Percentiles rank a stretch among this genome's conserved stretches.
Evolutionary conservation across 2,113 vertebrate species (phyloP).

Genomic region (Apodemus sylvaticus): DNA sequence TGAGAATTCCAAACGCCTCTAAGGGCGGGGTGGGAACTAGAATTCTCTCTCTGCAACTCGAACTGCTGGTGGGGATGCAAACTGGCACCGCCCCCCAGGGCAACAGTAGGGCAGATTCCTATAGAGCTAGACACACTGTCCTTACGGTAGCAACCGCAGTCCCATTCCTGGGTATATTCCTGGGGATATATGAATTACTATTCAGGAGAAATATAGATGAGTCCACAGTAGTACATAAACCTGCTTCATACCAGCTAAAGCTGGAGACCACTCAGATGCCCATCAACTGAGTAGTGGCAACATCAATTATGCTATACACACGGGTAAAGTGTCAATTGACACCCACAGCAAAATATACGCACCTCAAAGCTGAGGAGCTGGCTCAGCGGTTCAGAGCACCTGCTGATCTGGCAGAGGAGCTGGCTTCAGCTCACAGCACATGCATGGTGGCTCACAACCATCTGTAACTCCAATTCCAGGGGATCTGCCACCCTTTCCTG

Average conservation of each 20-base stretch:
- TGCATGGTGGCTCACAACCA: too few relatives aligned
- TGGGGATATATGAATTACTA: too few relatives aligned
- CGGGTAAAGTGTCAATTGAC: background rate
- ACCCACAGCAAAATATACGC: background rate
- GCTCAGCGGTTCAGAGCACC: background rate
- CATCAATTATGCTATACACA: background rate
- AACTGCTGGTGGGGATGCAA: background rate
- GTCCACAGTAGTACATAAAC: background rate
- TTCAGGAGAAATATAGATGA: background rate
- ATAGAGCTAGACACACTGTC: background rate
- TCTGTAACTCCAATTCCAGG: too few relatives aligned
- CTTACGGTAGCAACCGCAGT: background rate
- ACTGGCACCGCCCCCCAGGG: background rate
- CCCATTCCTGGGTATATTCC: background rate
- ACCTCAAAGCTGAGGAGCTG: background rate
- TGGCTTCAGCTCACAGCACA: background rate
- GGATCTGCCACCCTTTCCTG: too few relatives aligned
- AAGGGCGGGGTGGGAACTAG: background rate
- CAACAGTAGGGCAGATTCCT: background rate
- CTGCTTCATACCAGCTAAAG: background rate
- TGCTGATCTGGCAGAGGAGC: background rate
- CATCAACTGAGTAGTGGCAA: background rate
- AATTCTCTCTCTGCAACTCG: background rate
- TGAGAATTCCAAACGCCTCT: background rate
- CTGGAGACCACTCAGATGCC: background rate